phyloP scores from a whole-genome alignment of 2,888 invertebrate genomes.

The Lomographa bimaculata region DNA sequence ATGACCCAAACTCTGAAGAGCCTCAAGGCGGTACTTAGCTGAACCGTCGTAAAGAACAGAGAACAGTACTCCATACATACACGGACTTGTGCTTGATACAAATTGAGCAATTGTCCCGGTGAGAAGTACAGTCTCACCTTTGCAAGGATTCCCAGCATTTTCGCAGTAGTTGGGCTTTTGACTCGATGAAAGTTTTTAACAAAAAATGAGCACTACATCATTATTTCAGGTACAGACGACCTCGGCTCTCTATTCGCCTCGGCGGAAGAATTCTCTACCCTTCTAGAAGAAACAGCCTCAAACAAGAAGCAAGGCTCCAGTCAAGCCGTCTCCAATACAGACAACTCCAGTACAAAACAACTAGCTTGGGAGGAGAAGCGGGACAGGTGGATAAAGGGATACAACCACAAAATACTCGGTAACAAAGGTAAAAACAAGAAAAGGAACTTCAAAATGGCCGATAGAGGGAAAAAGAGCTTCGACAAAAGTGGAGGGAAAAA shows the following conservation, averaged over 20 bases:
- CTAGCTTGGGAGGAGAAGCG: slow-evolving; percentile 92
- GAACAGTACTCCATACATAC: no score
- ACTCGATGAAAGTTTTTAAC: no score
- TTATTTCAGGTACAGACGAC: slow-evolving; percentile 70
- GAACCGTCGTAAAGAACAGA: no score
- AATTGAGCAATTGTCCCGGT: no score
- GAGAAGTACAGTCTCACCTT: no score
- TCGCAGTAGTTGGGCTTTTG: no score
- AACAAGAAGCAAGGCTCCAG: slow-evolving; percentile 86
- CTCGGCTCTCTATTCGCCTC: slow-evolving; percentile 89
- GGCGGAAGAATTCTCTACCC: slow-evolving; percentile 94
- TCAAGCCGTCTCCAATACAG: slow-evolving; percentile 88
- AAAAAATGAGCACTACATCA: no score
- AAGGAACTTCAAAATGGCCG: slow-evolving; percentile 44
- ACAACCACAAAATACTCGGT: slow-evolving; percentile 72
- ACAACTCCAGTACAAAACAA: slow-evolving; percentile 91
- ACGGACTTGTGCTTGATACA: no score
- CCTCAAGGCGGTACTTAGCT: no score
- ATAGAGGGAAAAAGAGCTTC: slow-evolving; percentile 31
- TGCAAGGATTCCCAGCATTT: no score
- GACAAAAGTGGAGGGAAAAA: slow-evolving; percentile 49
- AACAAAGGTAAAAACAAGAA: slow-evolving; percentile 48
- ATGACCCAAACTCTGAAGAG: no score
- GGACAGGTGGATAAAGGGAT: slow-evolving; percentile 85
- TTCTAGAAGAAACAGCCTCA: slow-evolving; percentile 92